Base-by-base conservation (phyloP, 2,888 invertebrate genomes). In the Cantharis rustica region DNA sequence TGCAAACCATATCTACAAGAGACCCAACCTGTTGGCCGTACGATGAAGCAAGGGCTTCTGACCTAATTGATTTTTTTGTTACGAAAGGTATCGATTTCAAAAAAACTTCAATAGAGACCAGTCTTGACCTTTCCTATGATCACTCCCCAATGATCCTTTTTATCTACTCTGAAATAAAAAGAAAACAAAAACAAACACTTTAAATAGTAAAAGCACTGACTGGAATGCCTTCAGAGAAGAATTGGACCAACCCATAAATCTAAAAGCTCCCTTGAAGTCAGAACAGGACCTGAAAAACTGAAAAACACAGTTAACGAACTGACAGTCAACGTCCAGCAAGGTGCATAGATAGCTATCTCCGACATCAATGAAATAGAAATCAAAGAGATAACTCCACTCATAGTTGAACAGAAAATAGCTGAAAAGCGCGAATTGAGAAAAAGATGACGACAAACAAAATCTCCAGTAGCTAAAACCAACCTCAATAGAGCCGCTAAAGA, bases 391-490 rank as follows among this genome's bases (percentile, higher is more conserved):
- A n/a, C n/a, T n/a, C n/a, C n/a, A n/a, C n/a, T n/a, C n/a, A n/a
- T n/a, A n/a, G n/a, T n/a, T n/a, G n/a, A n/a, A n/a, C n/a, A n/a
- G n/a, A 63, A 13, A 17, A 23, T 61, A 61, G 5, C 70, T 2
- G 20, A 61, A 17, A 70, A 70, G 15, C 62, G 71, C 23, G 27
- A 17, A 62, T 2, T 15, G n/a, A n/a, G 63, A 62, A 71, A 27
- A 71, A 16, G 63, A 63, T 71, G 71, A 47, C 16, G 64, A 16
- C 72, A 64, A 7, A 15, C 64, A 10, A 62, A 61, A 64, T 16
- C 27, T 68, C 74, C 70, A 2, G 26, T 47, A 31, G 61, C 71
- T 16, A 76, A 79, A 74, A 75, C 68, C 66, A 72, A 63, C 69
- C 17, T 74, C 13, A 73, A 70, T 26, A 73, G 62, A 23, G 63